Evolutionary conservation across 2,797 vertebrate species (phyloP).

Genomic region (Agapornis canus): DNA sequence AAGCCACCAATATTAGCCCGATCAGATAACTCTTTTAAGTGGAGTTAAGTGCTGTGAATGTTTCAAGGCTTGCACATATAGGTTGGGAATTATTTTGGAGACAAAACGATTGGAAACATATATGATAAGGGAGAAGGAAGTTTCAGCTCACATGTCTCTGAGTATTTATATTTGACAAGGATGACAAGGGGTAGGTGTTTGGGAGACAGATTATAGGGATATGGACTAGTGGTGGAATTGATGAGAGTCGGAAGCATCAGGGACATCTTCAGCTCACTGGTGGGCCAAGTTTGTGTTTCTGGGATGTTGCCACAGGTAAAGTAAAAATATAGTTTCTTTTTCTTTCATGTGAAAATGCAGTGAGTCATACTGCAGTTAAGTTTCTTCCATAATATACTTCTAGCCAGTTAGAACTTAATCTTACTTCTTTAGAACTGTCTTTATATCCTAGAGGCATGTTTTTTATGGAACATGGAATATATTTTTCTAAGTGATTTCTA

Average conservation of each 20-base stretch:
- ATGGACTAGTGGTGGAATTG: neutral
- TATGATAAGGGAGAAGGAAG: neutral
- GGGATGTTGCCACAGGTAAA: neutral
- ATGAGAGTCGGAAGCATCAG: neutral
- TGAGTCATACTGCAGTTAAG: neutral
- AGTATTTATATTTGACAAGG: neutral
- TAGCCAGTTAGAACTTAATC: neutral
- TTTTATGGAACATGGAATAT: neutral
- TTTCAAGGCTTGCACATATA: neutral
- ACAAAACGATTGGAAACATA: neutral
- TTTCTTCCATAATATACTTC: neutral
- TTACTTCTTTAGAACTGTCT: neutral
- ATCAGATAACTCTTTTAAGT: neutral
- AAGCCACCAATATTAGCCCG: neutral
- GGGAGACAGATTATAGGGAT: neutral
- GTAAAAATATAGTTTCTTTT: neutral
- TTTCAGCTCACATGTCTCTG: neutral
- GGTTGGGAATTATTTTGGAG: neutral
- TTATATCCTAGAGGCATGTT: neutral
- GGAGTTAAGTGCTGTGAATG: neutral
- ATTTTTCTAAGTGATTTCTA: neutral
- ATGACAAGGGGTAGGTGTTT: neutral
- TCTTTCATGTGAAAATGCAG: neutral
- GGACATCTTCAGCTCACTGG: neutral
- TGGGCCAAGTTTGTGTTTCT: neutral